Evolutionary conservation across 1,140 invertebrate species (phyloP).

Genomic region (Leptonema lineaticorne): DNA sequence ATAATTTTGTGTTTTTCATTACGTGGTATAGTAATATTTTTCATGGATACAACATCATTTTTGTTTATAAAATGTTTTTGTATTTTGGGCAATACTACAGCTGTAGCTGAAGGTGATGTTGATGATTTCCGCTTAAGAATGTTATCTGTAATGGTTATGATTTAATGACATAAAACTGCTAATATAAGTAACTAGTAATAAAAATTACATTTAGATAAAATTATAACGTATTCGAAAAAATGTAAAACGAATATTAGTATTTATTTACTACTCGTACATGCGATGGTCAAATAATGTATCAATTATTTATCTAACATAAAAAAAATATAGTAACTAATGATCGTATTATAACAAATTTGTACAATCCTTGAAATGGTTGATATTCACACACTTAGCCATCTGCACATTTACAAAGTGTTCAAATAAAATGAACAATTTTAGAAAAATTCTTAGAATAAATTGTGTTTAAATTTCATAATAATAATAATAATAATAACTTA

Average conservation of each 20-base stretch:
- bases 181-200: no score
- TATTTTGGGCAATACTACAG: slow-evolving; percentile 51
- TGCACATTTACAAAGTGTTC: not conserved
- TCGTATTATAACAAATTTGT: no score
- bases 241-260: no score
- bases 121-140: slow-evolving; percentile 49
- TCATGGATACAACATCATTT: not conserved
- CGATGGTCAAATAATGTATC: no score
- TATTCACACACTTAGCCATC: not conserved
- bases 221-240: no score
- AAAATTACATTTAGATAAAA: no score
- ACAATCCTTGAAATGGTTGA: not conserved
- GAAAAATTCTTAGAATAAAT: not conserved
- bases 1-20: slow-evolving; percentile 28
- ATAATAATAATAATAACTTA: slow-evolving; percentile 22
- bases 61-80: slow-evolving; percentile 49
- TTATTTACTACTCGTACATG: no score
- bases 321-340: no score
- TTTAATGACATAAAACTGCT: no score
- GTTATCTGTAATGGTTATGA: slow-evolving; percentile 33
- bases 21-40: slow-evolving; percentile 19
- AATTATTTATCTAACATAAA: no score
- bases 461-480: no score
- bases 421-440: not conserved
- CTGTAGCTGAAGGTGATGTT: slow-evolving; percentile 45